Base-by-base conservation (phyloP, 2,888 invertebrate genomes). In the Seira ritae region DNA sequence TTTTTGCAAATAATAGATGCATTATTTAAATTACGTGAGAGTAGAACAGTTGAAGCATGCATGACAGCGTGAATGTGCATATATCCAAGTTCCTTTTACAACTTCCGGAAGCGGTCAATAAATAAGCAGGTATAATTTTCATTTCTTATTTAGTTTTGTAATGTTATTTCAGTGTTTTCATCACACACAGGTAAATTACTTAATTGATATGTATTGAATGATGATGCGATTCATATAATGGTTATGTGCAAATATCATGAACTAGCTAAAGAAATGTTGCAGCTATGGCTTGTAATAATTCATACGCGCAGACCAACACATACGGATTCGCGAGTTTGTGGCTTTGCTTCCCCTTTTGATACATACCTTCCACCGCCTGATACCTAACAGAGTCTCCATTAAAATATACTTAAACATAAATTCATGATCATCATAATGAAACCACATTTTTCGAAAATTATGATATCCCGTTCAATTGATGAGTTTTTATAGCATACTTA, bases 141-240 rank as follows among this genome's bases (percentile, higher is more conserved):
- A 3, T 55, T n/a, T 55, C 42, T 31, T 31, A 55, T 55, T 55
- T 42, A 22, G 31, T 2, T 31, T 8, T 31, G 15, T 60, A 78
- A 78, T 78, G 71, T 23, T 65, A 19, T 77, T 78, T 24, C 78
- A 78, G 65, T 78, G 71, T 71, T 78, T 60, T 37, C 10, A 42
- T 31, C 50, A 42, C 69, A 65, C 20, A 22, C 0, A 42, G 10
- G 67, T 80, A 80, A 31, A 80, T 80, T 72, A 80, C 79, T 80
- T 73, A 80, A 80, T 80, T 80, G 79, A 72, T 50, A 73, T 50
- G 22, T 67, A 60, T 55, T 55, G n/a, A 55, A n/a, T 8, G 1
- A 55, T n/a, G 15, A 17, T n/a, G 17, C 12, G 42, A 42, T 42
- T 42, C 42, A 42, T 6, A 42, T 42, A 42, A 42, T 42, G 42